Base-by-base conservation (phyloP, 1,140 invertebrate genomes). In the Ceratina calcarata region DNA sequence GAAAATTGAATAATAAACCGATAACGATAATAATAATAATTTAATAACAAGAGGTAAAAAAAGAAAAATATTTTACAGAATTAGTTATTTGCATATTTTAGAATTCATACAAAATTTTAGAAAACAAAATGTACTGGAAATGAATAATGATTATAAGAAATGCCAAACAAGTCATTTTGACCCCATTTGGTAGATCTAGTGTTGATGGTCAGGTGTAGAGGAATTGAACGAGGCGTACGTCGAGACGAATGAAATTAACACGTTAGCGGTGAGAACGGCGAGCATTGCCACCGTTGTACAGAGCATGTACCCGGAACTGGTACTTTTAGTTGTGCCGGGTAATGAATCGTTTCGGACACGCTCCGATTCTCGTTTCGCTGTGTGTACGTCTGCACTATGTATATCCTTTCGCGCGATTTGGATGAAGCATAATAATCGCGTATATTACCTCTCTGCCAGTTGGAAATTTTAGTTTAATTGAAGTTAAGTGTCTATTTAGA, bases 391-490 rank as follows among this genome's bases (percentile, higher is more conserved):
- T 10, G 37, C 37, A 10, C 37, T 32, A 32, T 32, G 18, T 57
- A 32, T 55, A 55, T 61, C 55, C 74, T 73, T 84, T 78, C 58
- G 51, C 32, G 58, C 27, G 18, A 12, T 69, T 53, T 75, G 74
- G 55, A 78, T 76, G 68, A 37, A 70, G 64, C 32, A 71, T 71
- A 77, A 74, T 80, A 80, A 82, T 27, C 24, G 18, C 15, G 49
- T 71, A 20, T 53, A 60, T 20, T 45, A 60, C 74, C 57, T 71
- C 53, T 45, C 27, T 58, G 57, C 71, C 49, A 75, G 66, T 15
- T 20, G 70, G 51, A 65, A 73, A 82, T 82, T 82, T 82, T 79
- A 82, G 76, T 82, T 82, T 82, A 72, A 82, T 82, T 73, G 80
- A 82, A 82, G 80, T 82, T 82, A 79, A 82, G 76, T 64, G 76